Conservation (phyloP, 2,888 invertebrate species). For the Chrysolina americana region DNA sequence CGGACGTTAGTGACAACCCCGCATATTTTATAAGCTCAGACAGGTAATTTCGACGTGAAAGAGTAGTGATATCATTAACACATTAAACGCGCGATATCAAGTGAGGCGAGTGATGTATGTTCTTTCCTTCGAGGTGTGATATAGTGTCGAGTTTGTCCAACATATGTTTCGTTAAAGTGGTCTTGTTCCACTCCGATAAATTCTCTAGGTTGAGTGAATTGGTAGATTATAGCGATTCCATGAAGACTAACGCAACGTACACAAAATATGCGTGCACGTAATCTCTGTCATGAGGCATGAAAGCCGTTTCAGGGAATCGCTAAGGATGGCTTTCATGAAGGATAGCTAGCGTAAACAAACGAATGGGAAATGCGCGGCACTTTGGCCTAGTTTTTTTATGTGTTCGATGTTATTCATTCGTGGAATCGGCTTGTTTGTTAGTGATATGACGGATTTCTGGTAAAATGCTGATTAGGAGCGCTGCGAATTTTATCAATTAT, state of each 20-base stretch:
- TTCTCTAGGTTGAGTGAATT: background rate
- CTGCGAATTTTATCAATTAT: background rate
- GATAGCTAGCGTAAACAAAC: constrained; percentile 4
- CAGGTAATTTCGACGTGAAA: too few relatives aligned
- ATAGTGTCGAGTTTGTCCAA: too few relatives aligned
- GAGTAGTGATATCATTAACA: too few relatives aligned
- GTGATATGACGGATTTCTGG: constrained; percentile 5
- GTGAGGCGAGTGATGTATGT: too few relatives aligned
- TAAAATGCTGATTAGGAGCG: background rate
- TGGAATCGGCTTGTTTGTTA: background rate
- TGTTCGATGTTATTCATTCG: background rate
- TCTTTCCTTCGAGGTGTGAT: too few relatives aligned
- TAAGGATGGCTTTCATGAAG: constrained; percentile 5
- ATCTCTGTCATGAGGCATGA: background rate
- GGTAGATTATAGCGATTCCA: background rate
- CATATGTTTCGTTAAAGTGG: too few relatives aligned
- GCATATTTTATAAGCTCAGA: too few relatives aligned
- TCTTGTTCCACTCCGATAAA: too few relatives aligned
- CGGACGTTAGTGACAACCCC: too few relatives aligned
- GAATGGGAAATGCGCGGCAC: background rate
- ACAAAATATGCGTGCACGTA: background rate
- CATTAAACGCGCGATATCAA: too few relatives aligned
- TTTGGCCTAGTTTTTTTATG: background rate
- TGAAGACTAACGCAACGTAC: background rate
- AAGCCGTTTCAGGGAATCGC: background rate